Evolutionary conservation across 2,797 vertebrate genomes (phyloP).

Genomic region (Acrossocheilus fasciatus): DNA sequence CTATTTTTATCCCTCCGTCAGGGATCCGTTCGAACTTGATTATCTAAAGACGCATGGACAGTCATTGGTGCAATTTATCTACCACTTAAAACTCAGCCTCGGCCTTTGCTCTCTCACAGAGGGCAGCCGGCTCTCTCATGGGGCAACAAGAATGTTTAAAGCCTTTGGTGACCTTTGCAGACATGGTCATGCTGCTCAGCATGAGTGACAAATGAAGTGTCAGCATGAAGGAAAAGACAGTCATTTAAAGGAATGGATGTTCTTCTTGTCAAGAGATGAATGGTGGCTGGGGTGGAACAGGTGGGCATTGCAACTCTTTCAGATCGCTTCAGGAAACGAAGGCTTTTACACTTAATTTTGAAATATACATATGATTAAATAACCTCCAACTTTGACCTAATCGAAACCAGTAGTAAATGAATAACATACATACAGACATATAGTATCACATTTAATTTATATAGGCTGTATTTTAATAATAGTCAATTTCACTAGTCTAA

Average conservation of each 20-base stretch:
- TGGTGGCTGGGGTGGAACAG: background rate
- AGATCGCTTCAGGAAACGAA: background rate
- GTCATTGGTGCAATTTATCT: conserved; percentile 1
- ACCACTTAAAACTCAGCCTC: conserved; percentile 1
- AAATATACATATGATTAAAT: background rate
- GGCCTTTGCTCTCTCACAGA: conserved; percentile 10
- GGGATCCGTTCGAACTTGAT: conserved; percentile 29
- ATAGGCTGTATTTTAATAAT: background rate
- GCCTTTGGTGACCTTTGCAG: conserved; percentile 36
- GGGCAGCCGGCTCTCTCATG: background rate
- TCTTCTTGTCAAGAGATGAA: conserved; percentile 15
- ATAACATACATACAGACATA: background rate
- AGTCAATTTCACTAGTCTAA: background rate
- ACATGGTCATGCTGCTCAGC: conserved; percentile 23
- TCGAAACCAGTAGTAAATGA: background rate
- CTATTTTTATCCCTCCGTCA: conserved; percentile 44
- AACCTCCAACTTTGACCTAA: background rate
- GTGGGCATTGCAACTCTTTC: background rate
- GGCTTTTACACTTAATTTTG: background rate
- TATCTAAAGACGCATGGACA: conserved; percentile 38
- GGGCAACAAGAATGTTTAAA: conserved; percentile 3
- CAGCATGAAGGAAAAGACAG: background rate
- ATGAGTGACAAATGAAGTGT: conserved; percentile 17
- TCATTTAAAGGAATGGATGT: conserved; percentile 24
- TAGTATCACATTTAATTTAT: background rate